Percentiles rank a stretch among this genome's conserved stretches.
phyloP scores from a whole-genome alignment of 2,888 invertebrate species.

The Callyntrura guangdongensis region DNA sequence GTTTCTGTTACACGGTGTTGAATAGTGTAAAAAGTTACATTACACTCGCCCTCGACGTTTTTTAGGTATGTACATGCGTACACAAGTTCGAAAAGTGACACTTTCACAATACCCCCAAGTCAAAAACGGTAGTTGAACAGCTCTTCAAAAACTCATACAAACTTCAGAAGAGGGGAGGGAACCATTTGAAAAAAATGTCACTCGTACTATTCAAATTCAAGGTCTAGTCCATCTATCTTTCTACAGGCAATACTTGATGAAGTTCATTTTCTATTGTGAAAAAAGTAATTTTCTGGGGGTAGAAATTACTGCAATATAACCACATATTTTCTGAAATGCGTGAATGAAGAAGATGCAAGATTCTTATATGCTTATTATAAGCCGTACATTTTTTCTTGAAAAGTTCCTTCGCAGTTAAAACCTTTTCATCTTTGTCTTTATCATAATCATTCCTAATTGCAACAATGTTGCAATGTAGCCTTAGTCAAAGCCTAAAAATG shows the following conservation, averaged over 20 bases:
- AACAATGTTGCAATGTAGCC: constrained; percentile 1
- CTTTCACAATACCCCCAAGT: no score
- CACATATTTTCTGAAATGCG: not conserved
- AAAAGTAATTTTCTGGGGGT: no score
- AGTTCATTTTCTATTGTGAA: no score
- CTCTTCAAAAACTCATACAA: not conserved
- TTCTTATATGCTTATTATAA: not conserved
- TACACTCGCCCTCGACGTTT: no score
- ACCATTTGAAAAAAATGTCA: not conserved
- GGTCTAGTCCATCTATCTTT: not conserved
- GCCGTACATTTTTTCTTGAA: no score
- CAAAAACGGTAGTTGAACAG: not conserved
- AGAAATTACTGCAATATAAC: no score
- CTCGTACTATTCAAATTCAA: not conserved
- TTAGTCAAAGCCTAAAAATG: constrained; percentile 56
- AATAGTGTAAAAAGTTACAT: no score
- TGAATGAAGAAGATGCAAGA: constrained; percentile 11
- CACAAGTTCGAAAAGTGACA: no score
- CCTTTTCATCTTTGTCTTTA: not conserved
- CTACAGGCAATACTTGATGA: no score
- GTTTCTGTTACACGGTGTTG: no score
- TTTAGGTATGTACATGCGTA: no score
- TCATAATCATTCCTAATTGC: constrained; percentile 10
- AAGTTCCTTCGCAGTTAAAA: not conserved
- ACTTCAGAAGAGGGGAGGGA: not conserved